Percentiles rank a stretch among this genome's conserved stretches.
These are phyloP conservation scores for Pteruthius melanotis DNA, from an alignment of 2,113 vertebrate genomes.

Conservation along the genomic window DNA sequence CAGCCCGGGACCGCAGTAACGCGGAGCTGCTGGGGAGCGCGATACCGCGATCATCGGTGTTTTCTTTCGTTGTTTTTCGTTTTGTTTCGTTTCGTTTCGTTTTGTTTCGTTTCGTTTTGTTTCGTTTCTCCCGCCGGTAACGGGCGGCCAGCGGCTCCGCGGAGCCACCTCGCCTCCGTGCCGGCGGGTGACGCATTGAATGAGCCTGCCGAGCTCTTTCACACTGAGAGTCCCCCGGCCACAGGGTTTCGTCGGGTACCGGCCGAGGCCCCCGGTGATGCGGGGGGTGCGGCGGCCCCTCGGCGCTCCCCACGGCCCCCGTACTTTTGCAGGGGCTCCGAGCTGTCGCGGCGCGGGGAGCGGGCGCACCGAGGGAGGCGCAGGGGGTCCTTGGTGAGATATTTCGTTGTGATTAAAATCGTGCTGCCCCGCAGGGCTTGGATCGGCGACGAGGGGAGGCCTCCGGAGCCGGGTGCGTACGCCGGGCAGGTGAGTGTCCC, in stretches of 20 bases:
- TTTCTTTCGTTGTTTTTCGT: slow-evolving; percentile 6
- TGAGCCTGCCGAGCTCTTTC: not conserved
- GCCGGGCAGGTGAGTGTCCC: slow-evolving; percentile 43
- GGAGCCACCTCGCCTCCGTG: not conserved
- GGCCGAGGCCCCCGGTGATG: not conserved
- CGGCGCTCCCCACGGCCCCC: too few relatives aligned
- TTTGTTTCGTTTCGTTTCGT: slow-evolving; percentile 30
- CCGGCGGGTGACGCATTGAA: not conserved
- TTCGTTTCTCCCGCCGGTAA: not conserved
- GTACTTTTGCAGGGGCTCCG: not conserved
- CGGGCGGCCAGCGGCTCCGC: not conserved
- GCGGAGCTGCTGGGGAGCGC: not conserved
- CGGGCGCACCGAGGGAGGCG: not conserved
- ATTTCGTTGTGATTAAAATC: slow-evolving; percentile 41
- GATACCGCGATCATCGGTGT: not conserved
- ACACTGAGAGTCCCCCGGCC: too few relatives aligned
- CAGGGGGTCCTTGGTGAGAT: not conserved
- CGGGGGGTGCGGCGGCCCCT: not conserved
- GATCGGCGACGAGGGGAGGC: not conserved
- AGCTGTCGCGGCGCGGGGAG: not conserved
- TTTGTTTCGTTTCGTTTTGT: slow-evolving; percentile 13
- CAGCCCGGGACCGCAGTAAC: not conserved
- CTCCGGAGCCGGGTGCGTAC: not conserved
- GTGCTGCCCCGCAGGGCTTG: not conserved
- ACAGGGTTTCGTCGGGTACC: not conserved